Base-by-base conservation (phyloP, 2,888 invertebrate species). In the Polyploca ridens region DNA sequence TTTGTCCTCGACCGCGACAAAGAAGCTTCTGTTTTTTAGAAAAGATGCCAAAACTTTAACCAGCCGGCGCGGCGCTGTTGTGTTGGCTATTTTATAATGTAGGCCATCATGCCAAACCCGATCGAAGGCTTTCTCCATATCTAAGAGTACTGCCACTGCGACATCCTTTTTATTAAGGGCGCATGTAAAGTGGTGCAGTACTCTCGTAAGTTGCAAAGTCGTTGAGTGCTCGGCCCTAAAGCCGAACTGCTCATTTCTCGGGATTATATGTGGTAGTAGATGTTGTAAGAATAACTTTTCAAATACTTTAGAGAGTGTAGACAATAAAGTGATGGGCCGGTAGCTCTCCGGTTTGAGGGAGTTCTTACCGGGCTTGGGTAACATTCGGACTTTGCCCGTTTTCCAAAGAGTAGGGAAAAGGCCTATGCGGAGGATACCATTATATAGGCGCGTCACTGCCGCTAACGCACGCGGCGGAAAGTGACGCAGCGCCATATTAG, bases 161-260 rank as follows among this genome's bases (percentile, higher is more conserved):
- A 41, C 33, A n/a, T 68, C 65, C 0, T 58, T 58, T 58, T 64
- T 69, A 64, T 79, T 82, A 0, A 33, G 0, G 7, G 67, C 64
- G 4, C 63, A 63, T 0, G 74, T 63, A 3, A 72, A 11, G 7
- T 61, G 14, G 62, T 79, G 76, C 8, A 79, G 72, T 0, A 82
- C 71, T 8, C 76, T 66, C 6, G 75, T 14, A 8, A 83, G 62
- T 63, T 81, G 81, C 0, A 73, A 73, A 0, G 78, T 75, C 0
- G 78, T 81, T 7, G 68, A 68, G 65, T 78, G 79, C 0, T 69
- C 70, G 2, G 59, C 13, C 0, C 77, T 61, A 62, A 78, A 77
- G 1, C 41, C 41, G 41, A 41, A 41, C 41, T 41, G 41, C 4
- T 41, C 41, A 0, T 13, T 6, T 3, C 0, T 74, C 76, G 38